Conservation (phyloP, 2,797 vertebrate species). For the Oryzias dopingdopingensis region DNA sequence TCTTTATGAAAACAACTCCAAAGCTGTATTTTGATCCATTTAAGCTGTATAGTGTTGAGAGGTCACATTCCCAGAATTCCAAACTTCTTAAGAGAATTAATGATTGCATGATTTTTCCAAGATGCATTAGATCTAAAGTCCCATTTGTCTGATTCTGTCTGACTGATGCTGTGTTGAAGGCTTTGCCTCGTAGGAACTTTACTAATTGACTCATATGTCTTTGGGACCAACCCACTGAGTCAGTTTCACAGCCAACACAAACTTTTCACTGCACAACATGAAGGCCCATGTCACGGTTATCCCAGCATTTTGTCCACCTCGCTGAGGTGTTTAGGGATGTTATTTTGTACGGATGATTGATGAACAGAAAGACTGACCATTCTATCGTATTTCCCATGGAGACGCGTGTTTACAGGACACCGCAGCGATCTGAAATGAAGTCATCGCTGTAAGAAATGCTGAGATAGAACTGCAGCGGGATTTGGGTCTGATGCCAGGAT, state of each 20-base stretch:
- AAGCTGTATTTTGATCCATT: too few relatives aligned
- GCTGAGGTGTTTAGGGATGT: conserved; percentile 35
- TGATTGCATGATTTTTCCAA: conserved; percentile 4
- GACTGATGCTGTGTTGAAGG: conserved; percentile 32
- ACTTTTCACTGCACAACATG: conserved; percentile 34
- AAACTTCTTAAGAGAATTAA: not conserved
- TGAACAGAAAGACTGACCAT: conserved; percentile 43
- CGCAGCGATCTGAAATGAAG: conserved; percentile 65
- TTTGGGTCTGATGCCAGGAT: conserved; percentile 65
- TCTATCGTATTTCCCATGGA: conserved; percentile 67
- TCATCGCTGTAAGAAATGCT: conserved; percentile 61
- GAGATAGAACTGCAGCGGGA: conserved; percentile 57
- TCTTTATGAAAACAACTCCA: too few relatives aligned
- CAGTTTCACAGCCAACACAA: conserved; percentile 31
- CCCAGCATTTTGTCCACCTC: conserved; percentile 22
- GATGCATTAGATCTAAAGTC: not conserved
- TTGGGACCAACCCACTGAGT: conserved; percentile 16
- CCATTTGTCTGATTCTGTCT: conserved; percentile 5
- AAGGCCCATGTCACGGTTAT: conserved; percentile 30
- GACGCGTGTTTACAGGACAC: conserved; percentile 65
- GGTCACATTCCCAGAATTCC: conserved; percentile 2
- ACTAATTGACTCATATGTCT: conserved; percentile 38
- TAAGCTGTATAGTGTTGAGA: too few relatives aligned
- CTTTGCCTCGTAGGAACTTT: conserved; percentile 32
- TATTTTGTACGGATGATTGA: conserved; percentile 52